Base-by-base conservation (phyloP, 1,140 invertebrate species). In the Eurytemora carolleeae region DNA sequence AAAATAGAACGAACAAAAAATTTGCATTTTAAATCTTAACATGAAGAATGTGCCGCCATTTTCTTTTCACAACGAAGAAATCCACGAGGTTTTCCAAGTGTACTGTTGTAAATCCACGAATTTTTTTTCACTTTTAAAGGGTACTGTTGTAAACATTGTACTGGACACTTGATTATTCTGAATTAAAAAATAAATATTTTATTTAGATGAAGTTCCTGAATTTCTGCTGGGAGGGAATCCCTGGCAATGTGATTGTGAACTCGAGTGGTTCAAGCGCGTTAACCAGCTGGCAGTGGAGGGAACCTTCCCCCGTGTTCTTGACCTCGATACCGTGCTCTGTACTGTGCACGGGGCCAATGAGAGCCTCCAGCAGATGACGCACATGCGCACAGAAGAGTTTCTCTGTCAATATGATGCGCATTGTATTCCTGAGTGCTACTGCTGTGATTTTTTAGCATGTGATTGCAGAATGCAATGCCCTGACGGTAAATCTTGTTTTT, bases 401-500 rank as follows among this genome's bases (percentile, higher is more conserved):
- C 76, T 94, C 65, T 94, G 89, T 71, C 81, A 80, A 59, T 94
- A 94, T 74, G 83, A 86, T 67, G 86, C 85, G 26, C 89, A 93
- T 72, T 93, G 89, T 74, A 92, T 92, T 72, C 83, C 88, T 18
- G 73, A 91, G 55, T 94, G 89, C 69, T 86, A 89, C 67, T 94
- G 89, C 73, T 94, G 89, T 70, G 88, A 93, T 67, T 92, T 89
- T 69, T 87, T 91, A 70, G 87, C 87, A 54, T 94, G 89, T 72
- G 89, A 68, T 56, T 69, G 67, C 53, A 86, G 91, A 78, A 91
- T 91, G 87, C 90, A 85, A 57, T 94, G 89, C 71, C 89, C 89
- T 17, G 82, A 80, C 53, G 90, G 92, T 71, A n/a, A n/a, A n/a
- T n/a, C n/a, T n/a, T n/a, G n/a, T n/a, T n/a, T n/a, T n/a, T n/a